These are phyloP conservation scores for Gasteruption jaculator DNA, from an alignment of 2,888 invertebrate genomes.

Conservation along the genomic window DNA sequence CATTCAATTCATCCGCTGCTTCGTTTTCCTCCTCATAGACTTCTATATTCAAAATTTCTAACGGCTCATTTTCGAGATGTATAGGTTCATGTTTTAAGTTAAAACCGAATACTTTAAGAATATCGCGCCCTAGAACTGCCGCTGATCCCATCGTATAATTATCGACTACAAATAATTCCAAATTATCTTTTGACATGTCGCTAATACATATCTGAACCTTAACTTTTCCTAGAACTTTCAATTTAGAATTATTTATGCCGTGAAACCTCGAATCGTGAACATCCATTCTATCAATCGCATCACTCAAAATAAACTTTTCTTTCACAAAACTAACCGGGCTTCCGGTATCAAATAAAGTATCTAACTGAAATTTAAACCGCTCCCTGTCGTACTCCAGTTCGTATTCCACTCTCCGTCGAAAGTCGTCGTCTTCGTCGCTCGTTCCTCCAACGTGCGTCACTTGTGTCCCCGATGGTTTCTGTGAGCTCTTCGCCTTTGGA, in stretches of 20 bases:
- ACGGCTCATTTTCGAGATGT: not conserved
- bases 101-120: constrained; percentile 6
- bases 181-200: not conserved
- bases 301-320: not conserved
- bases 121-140: constrained; percentile 8
- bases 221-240: not conserved
- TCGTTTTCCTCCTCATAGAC: not conserved
- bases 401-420: not conserved
- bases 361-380: not conserved
- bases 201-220: constrained; percentile 1
- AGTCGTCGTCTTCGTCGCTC: not conserved
- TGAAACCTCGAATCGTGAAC: too few species aligned
- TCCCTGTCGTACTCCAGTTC: not conserved
- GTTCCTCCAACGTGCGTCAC: constrained; percentile 11
- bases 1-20: not conserved
- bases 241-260: too few species aligned
- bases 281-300: not conserved
- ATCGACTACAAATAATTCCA: constrained; percentile 12
- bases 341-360: constrained; percentile 10
- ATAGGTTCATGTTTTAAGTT: not conserved
- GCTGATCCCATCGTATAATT: constrained; percentile 14
- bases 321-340: constrained; percentile 8
- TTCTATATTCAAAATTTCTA: constrained; percentile 10
- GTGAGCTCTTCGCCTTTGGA: not conserved
- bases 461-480: too few species aligned